Conservation (phyloP, 2,113 vertebrate genomes). For the Oncorhynchus clarkii region DNA sequence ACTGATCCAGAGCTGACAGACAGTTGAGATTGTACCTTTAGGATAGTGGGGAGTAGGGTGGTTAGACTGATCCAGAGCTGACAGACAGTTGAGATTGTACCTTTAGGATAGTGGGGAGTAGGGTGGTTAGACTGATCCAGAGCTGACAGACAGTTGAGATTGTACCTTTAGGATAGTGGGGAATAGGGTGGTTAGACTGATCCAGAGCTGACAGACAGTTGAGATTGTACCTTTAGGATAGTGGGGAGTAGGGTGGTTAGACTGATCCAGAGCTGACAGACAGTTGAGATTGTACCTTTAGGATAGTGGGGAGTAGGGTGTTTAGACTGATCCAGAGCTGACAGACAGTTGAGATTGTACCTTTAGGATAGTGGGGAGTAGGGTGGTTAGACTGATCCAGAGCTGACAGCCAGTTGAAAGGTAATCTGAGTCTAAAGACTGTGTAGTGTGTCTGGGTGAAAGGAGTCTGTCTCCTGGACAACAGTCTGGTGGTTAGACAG, state of each 20-base stretch:
- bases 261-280: not conserved
- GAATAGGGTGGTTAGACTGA: not conserved
- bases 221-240: not conserved
- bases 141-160: no score
- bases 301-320: no score
- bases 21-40: no score
- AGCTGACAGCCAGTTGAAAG: not conserved
- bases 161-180: no score
- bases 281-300: not conserved
- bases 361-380: no score
- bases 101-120: no score
- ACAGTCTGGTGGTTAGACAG: constrained; percentile 50
- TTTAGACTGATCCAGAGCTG: no score
- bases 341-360: no score
- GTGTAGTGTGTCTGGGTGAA: not conserved
- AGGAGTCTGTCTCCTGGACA: not conserved
- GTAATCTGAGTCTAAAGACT: not conserved
- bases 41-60: not conserved
- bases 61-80: not conserved
- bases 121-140: no score
- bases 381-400: not conserved
- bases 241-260: not conserved
- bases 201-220: not conserved
- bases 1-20: no score
- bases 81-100: not conserved